Evolutionary conservation across 1,140 invertebrate species (phyloP).

Genomic region (Cydia fagiglandana): DNA sequence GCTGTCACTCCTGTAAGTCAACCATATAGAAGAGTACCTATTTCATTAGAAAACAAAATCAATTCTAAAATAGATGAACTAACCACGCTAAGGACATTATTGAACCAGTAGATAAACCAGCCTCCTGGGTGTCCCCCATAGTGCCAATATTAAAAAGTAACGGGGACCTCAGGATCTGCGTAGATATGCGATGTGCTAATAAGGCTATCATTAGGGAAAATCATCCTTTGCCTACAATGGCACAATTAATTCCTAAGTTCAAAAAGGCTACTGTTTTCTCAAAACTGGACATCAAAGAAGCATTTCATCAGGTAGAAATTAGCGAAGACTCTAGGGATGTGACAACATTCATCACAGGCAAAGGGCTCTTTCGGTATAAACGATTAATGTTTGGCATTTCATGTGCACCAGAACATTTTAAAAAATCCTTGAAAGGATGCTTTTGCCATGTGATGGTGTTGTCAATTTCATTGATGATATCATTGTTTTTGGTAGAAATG

Average conservation of each 20-base stretch:
- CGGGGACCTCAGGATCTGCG: neutral
- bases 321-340: neutral
- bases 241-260: neutral
- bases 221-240: slow-evolving; percentile 4
- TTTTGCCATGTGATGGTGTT: slow-evolving; percentile 9
- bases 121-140: slow-evolving; percentile 50
- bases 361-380: slow-evolving; percentile 17
- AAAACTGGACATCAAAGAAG: neutral
- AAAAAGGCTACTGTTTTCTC: too few relatives aligned
- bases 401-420: neutral
- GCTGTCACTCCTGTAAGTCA: slow-evolving; percentile 40
- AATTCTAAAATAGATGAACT: slow-evolving; percentile 37
- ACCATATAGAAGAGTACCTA: slow-evolving; percentile 28
- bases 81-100: slow-evolving; percentile 38
- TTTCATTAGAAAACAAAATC: slow-evolving; percentile 26
- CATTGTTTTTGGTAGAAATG: slow-evolving; percentile 13
- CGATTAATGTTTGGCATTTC: slow-evolving; percentile 14
- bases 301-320: slow-evolving; percentile 28
- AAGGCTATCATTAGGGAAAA: slow-evolving; percentile 17
- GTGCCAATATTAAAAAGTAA: slow-evolving; percentile 39
- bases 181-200: slow-evolving; percentile 11
- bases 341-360: slow-evolving; percentile 9
- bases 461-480: slow-evolving; percentile 35
- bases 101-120: slow-evolving; percentile 43
- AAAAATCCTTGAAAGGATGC: neutral